phyloP scores from a whole-genome alignment of 2,888 invertebrate species.

The Nephrotoma appendiculata region DNA sequence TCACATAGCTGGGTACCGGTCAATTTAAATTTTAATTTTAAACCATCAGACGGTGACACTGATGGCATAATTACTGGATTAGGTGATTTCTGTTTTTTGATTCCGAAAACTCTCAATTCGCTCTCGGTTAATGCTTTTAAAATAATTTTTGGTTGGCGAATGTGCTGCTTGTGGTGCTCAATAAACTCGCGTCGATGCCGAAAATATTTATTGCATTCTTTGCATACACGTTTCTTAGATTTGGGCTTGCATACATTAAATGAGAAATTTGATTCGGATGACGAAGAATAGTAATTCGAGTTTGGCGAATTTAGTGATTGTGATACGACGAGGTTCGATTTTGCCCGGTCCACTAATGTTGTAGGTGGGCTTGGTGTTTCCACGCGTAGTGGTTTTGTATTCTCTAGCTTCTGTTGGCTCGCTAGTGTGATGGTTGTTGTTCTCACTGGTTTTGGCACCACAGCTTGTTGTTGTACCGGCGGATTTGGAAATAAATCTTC shows the following conservation, averaged over 20 bases:
- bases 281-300: slow-evolving; percentile 14
- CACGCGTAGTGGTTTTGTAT: background rate
- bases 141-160: slow-evolving; percentile 15
- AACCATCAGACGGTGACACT: slow-evolving; percentile 6
- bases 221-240: slow-evolving; percentile 13
- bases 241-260: background rate
- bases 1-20: slow-evolving; percentile 16
- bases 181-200: slow-evolving; percentile 15
- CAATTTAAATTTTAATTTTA: slow-evolving; percentile 18
- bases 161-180: slow-evolving; percentile 15
- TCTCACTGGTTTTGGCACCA: background rate
- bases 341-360: background rate
- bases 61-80: background rate
- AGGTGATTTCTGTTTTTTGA: background rate
- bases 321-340: background rate
- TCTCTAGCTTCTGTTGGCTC: background rate
- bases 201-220: slow-evolving; percentile 16
- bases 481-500: slow-evolving; percentile 17
- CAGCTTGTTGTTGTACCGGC: slow-evolving; percentile 12
- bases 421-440: background rate
- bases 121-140: slow-evolving; percentile 14
- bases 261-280: slow-evolving; percentile 15
- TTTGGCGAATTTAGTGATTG: slow-evolving; percentile 5
- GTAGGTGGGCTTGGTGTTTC: background rate
- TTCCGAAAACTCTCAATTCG: slow-evolving; percentile 13